Conservation (phyloP, 2,797 vertebrate genomes). For the Hapalemur alaotrensis region DNA sequence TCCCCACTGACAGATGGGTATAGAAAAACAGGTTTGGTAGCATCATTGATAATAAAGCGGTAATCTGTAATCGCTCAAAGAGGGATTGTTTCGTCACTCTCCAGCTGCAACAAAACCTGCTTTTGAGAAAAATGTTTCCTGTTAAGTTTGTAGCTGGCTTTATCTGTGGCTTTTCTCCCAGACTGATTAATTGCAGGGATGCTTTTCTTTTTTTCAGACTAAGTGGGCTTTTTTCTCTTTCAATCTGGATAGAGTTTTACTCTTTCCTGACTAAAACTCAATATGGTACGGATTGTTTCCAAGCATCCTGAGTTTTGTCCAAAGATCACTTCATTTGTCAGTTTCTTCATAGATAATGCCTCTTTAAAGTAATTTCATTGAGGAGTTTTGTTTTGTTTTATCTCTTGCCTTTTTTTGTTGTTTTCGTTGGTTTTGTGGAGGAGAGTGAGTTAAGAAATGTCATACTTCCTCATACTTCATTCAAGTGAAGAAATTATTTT, state of each 20-base stretch:
- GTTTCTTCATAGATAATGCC: neutral
- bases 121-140: neutral
- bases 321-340: neutral
- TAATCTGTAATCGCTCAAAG: neutral
- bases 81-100: neutral
- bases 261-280: neutral
- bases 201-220: neutral
- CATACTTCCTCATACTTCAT: neutral
- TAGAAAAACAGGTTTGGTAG: neutral
- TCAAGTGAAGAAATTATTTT: neutral
- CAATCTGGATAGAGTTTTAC: neutral
- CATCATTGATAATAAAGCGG: neutral
- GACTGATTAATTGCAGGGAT: neutral
- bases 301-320: neutral
- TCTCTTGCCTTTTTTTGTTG: neutral
- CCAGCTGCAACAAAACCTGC: neutral
- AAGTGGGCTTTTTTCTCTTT: neutral
- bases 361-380: neutral
- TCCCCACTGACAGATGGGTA: neutral
- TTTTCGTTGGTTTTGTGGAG: neutral
- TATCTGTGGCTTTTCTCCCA: neutral
- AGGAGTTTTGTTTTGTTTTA: neutral
- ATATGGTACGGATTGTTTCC: neutral
- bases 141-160: neutral
- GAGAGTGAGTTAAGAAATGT: neutral